These are phyloP conservation scores for Syngnathoides biaculeatus DNA, from an alignment of 2,113 vertebrate genomes.

Conservation along the genomic window DNA sequence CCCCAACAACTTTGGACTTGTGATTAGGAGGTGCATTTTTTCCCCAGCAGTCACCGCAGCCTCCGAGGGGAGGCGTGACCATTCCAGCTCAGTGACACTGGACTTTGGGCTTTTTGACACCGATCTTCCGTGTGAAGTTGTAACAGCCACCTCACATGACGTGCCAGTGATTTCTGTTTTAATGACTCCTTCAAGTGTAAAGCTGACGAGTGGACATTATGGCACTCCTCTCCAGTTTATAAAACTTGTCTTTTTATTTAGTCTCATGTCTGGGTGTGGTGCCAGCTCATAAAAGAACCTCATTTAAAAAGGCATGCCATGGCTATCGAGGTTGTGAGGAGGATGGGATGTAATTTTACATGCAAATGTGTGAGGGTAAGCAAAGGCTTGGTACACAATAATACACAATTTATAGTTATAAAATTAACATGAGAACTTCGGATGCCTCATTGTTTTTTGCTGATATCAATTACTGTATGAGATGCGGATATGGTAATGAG, in stretches of 20 bases:
- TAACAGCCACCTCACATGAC: slow-evolving; percentile 29
- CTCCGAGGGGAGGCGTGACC: slow-evolving; percentile 35
- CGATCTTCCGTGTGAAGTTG: slow-evolving; percentile 17
- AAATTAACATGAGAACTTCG: slow-evolving; percentile 14
- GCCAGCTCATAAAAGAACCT: slow-evolving; percentile 56
- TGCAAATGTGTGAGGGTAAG: slow-evolving; percentile 16
- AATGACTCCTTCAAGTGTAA: slow-evolving; percentile 57
- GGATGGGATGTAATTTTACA: slow-evolving; percentile 31
- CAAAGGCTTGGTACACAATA: slow-evolving; percentile 34
- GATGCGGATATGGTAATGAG: background rate
- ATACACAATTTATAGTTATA: slow-evolving; percentile 29
- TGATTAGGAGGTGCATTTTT: no score
- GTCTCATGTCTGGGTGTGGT: slow-evolving; percentile 35
- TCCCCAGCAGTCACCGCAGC: background rate
- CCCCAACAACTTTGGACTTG: no score
- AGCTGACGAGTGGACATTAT: slow-evolving; percentile 37
- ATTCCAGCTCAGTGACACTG: slow-evolving; percentile 20
- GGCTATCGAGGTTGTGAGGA: slow-evolving; percentile 45
- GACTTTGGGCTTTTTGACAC: no score
- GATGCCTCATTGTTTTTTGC: slow-evolving; percentile 30
- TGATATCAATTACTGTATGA: background rate
- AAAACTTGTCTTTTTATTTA: slow-evolving; percentile 48
- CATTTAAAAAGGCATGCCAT: slow-evolving; percentile 52
- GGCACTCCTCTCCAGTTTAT: slow-evolving; percentile 37
- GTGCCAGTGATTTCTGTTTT: slow-evolving; percentile 34